phyloP scores from a whole-genome alignment of 2,797 vertebrate species.

The Helarctos malayanus region DNA sequence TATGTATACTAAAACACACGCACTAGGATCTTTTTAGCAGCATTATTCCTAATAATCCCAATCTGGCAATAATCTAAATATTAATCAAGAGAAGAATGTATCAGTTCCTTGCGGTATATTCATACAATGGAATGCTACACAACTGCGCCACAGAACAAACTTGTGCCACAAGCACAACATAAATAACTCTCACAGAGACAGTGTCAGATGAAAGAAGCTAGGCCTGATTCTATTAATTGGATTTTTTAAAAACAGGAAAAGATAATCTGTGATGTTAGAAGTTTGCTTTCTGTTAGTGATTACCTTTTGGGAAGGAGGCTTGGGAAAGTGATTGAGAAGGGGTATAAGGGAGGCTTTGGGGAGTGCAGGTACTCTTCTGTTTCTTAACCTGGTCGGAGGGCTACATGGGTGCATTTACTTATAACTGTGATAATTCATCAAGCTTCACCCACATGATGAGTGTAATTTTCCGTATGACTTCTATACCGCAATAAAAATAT shows the following conservation, averaged over 20 bases:
- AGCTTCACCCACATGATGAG: neutral
- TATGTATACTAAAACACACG: neutral
- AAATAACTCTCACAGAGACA: constrained; percentile 23
- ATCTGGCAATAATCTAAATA: constrained; percentile 25
- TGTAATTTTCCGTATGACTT: constrained; percentile 28
- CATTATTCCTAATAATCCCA: constrained; percentile 39
- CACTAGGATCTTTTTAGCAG: neutral
- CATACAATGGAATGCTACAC: neutral
- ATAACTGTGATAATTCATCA: neutral
- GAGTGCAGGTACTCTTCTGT: neutral
- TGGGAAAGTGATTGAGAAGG: constrained; percentile 1
- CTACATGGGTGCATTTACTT: neutral
- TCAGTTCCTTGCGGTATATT: neutral
- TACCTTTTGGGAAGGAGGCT: neutral
- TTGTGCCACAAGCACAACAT: constrained; percentile 26
- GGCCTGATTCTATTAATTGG: neutral
- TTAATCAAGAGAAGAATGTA: constrained; percentile 39
- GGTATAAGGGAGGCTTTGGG: neutral
- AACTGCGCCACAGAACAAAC: constrained; percentile 33
- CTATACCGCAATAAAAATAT: constrained; percentile 3
- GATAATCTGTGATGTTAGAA: constrained; percentile 6
- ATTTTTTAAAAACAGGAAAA: neutral
- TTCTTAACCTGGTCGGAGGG: neutral
- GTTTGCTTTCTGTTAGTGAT: constrained; percentile 31
- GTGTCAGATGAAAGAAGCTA: constrained; percentile 5